Conservation (phyloP, 1,140 invertebrate species). For the Palaemon carinicauda region DNA sequence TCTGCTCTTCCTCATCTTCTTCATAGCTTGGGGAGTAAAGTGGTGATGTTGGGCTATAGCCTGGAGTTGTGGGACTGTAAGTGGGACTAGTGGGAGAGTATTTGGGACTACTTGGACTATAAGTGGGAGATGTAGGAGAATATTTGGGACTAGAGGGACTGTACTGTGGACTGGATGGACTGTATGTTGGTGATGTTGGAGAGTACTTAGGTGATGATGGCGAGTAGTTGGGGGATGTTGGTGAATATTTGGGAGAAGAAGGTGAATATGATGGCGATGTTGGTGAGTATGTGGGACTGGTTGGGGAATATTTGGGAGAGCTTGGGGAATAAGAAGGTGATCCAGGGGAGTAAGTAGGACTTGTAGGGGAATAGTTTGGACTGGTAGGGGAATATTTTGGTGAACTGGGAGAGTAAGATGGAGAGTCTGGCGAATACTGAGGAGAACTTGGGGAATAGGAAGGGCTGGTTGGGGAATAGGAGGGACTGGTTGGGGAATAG, state of each 20-base stretch:
- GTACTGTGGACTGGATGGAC: conserved; percentile 71
- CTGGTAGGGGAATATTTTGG: conserved; percentile 68
- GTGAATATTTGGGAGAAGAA: conserved; percentile 80
- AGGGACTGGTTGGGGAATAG: conserved; percentile 69
- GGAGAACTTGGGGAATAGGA: conserved; percentile 71
- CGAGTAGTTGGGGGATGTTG: conserved; percentile 79
- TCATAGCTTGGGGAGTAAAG: conserved; percentile 67
- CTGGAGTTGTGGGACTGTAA: conserved; percentile 65
- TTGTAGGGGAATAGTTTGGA: conserved; percentile 68
- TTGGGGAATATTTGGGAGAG: conserved; percentile 77
- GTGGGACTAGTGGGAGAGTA: conserved; percentile 71
- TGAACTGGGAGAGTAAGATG: conserved; percentile 64
- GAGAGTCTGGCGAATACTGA: conserved; percentile 65
- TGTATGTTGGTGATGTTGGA: conserved; percentile 63
- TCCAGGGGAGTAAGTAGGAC: conserved; percentile 66
- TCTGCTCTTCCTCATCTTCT: conserved; percentile 57
- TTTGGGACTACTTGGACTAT: conserved; percentile 60
- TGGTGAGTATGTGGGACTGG: conserved; percentile 63
- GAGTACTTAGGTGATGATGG: conserved; percentile 63
- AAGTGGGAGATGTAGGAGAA: conserved; percentile 64
- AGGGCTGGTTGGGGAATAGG: conserved; percentile 67
- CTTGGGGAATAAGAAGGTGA: conserved; percentile 69
- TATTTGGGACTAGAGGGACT: conserved; percentile 71
- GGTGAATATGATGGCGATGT: conserved; percentile 78
- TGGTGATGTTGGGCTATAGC: conserved; percentile 66